A percentile compares a stretch with the other conserved stretches of the same genome.
phyloP scores from a whole-genome alignment of 1,140 invertebrate genomes.

The Monochamus saltuarius region DNA sequence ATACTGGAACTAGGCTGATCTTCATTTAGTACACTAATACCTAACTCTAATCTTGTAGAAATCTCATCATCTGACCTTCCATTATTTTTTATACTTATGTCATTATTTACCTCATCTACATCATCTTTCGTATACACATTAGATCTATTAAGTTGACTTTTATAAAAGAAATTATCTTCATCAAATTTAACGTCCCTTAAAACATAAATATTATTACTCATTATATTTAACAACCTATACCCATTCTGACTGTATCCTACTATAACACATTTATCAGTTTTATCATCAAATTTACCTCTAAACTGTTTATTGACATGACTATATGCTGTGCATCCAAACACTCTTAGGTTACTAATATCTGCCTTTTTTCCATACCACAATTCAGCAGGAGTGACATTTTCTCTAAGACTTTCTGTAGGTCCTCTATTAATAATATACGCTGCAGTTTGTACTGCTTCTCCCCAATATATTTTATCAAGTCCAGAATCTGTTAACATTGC shows the following conservation, averaged over 20 bases:
- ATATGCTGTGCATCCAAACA: constrained; percentile 41
- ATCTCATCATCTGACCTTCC: neutral
- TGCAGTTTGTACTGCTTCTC: constrained; percentile 44
- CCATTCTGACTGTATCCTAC: constrained; percentile 26
- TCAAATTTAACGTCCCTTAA: constrained; percentile 21
- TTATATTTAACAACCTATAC: constrained; percentile 17
- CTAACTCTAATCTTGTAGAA: neutral
- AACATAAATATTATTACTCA: constrained; percentile 18
- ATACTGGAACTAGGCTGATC: neutral
- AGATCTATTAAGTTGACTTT: constrained; percentile 10
- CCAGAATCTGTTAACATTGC: constrained; percentile 43
- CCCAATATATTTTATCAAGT: constrained; percentile 44
- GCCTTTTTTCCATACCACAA: constrained; percentile 35
- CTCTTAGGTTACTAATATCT: constrained; percentile 39
- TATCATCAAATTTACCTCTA: constrained; percentile 32
- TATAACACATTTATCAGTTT: constrained; percentile 30
- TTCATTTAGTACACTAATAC: neutral
- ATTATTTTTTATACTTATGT: neutral
- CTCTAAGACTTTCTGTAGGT: neutral
- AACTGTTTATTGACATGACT: constrained; percentile 36
- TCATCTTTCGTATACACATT: too few relatives aligned
- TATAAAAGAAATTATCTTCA: constrained; percentile 24
- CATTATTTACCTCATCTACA: constrained; percentile 7
- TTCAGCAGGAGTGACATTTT: constrained; percentile 16
- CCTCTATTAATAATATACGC: constrained; percentile 16